A percentile compares a stretch with the other conserved stretches of the same genome.
phyloP scores from a whole-genome alignment of 2,797 vertebrate genomes.

The Myotis daubentonii region DNA sequence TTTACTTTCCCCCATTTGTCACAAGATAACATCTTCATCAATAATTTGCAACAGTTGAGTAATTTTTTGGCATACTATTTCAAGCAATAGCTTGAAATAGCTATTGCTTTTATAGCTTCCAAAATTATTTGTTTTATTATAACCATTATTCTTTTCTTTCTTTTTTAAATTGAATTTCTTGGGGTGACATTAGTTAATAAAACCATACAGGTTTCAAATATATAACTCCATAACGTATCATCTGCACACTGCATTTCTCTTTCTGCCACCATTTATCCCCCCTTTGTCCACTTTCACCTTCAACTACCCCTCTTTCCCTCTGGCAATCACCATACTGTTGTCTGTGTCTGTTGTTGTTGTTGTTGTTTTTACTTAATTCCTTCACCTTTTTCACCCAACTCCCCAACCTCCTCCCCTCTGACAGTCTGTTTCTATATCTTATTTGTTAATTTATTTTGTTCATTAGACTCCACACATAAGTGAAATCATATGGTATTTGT shows the following conservation, averaged over 20 bases:
- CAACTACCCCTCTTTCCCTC: neutral
- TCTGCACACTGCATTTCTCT: neutral
- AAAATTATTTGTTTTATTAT: neutral
- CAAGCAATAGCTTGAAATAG: neutral
- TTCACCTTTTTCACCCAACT: neutral
- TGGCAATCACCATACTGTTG: neutral
- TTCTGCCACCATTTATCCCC: neutral
- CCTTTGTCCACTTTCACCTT: neutral
- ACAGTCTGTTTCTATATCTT: neutral
- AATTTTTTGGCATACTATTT: neutral
- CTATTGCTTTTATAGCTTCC: neutral
- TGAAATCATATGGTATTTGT: neutral
- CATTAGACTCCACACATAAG: neutral
- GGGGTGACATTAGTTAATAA: neutral
- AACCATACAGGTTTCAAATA: neutral
- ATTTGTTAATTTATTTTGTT: too few relatives aligned
- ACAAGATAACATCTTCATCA: neutral
- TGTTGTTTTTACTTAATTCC: neutral
- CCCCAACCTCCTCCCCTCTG: neutral
- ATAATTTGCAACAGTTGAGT: neutral
- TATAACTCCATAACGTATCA: neutral
- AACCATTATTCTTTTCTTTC: neutral
- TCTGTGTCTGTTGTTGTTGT: neutral
- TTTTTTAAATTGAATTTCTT: neutral
- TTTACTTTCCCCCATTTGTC: neutral